Base-by-base conservation (phyloP, 2,113 vertebrate genomes). In the Ictalurus furcatus region DNA sequence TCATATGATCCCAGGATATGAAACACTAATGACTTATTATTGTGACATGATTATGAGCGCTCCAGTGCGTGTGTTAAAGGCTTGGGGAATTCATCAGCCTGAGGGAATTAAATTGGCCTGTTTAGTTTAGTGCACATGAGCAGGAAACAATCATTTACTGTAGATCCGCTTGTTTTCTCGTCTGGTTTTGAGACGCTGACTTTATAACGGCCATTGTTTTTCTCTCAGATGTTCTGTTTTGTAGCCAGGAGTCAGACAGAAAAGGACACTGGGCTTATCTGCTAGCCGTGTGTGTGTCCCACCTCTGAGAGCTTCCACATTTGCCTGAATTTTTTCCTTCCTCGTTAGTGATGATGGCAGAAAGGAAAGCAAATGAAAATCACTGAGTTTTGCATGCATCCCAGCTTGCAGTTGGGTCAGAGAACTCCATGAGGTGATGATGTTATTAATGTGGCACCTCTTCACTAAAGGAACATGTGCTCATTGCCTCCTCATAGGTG, bases 321-420 rank as follows among this genome's bases (percentile, higher is more conserved):
- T 89, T 92, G 85, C 92, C 86, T 91, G 86, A 81, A 85, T 87
- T 78, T 13, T 65, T 90, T 92, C 90, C 90, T 93, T 85, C 88
- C 88, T 86, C 23, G 48, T 74, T 85, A 71, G 48, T 74, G 37
- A 85, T 90, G 56, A 23, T 37, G 69, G 28, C 82, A 73, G 81
- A 67, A 84, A 34, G 17, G 56, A 61, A 92, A 89, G 84, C 88
- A 92, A 92, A 92, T 92, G 78, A 56, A 71, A 87, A 73, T 91
- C 80, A 87, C 54, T 82, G 59, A 30, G 67, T 84, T 89, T 89
- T 92, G 74, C 73, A 84, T 85, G 48, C 9, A 25, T 30, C 80
- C 78, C 87, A 84, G 79, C 40, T 87, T 23, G 44, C 81, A 87
- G 30, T 79, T 54, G 13, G 69, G 71, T 76, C 61, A 59, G 80